Evolutionary conservation across 2,888 invertebrate species (phyloP).

Genomic region (Acanthosoma haemorrhoidale): DNA sequence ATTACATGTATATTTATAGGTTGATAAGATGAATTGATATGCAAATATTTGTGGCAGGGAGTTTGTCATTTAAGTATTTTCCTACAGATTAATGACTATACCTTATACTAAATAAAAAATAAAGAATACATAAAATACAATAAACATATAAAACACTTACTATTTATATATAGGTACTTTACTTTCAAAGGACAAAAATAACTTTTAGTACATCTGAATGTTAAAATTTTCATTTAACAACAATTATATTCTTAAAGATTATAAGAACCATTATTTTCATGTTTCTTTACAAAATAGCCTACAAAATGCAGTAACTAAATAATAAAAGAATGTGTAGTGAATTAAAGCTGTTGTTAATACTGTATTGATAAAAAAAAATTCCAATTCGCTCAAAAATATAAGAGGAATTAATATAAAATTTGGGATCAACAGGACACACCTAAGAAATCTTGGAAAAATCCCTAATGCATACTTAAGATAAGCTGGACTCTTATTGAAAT

Average conservation of each 20-base stretch:
- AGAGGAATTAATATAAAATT: neutral
- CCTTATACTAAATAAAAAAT: neutral
- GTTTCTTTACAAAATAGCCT: neutral
- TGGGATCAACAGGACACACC: too few species aligned
- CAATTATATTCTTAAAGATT: neutral
- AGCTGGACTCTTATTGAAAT: too few species aligned
- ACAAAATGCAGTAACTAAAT: neutral
- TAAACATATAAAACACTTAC: constrained; percentile 6
- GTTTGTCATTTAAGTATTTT: neutral
- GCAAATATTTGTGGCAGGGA: neutral
- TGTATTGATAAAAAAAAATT: neutral
- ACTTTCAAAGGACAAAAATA: constrained; percentile 6
- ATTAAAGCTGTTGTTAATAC: constrained; percentile 12
- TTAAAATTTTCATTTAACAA: constrained; percentile 12
- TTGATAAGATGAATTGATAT: neutral
- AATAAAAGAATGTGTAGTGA: neutral
- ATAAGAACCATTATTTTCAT: neutral
- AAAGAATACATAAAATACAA: neutral
- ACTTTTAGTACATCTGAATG: constrained; percentile 1
- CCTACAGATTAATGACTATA: neutral
- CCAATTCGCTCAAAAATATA: neutral
- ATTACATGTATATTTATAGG: neutral
- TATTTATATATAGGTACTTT: constrained; percentile 3
- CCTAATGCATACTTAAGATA: too few species aligned
- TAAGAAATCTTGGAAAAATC: too few species aligned